These are phyloP conservation scores for Notechis scutatus DNA, from an alignment of 2,113 vertebrate species.

Conservation along the genomic window DNA sequence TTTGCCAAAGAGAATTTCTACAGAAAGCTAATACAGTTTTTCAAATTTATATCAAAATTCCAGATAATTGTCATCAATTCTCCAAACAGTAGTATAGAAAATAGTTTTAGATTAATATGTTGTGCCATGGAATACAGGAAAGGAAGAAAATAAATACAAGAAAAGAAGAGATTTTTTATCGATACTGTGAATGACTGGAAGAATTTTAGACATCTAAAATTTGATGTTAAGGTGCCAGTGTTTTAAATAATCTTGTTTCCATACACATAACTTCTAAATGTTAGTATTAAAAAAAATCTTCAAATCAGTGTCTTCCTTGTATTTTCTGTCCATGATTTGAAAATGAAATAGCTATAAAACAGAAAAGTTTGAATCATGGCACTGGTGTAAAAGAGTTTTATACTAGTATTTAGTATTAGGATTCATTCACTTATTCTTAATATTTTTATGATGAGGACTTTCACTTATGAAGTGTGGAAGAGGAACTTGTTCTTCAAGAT, in stretches of 20 bases:
- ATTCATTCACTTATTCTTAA: background rate
- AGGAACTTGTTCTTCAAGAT: background rate
- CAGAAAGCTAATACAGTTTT: background rate
- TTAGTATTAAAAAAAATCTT: background rate
- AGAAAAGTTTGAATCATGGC: background rate
- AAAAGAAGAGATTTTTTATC: background rate
- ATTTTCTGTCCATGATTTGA: background rate
- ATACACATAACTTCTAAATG: background rate
- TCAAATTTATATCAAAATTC: slow-evolving; percentile 8
- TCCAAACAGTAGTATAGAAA: background rate
- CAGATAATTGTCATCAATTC: background rate
- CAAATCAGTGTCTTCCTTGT: background rate
- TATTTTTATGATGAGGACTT: background rate
- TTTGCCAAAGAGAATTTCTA: background rate
- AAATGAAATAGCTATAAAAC: background rate
- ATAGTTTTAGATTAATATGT: background rate
- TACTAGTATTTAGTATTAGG: background rate
- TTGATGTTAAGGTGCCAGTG: background rate
- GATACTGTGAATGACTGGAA: background rate
- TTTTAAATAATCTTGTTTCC: background rate
- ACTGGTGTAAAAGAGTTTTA: background rate
- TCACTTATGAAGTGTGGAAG: background rate
- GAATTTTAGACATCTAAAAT: background rate
- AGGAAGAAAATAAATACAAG: background rate
- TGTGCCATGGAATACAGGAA: background rate